Percentiles rank a stretch among this genome's conserved stretches.
phyloP scores from a whole-genome alignment of 1,140 invertebrate genomes.

The Dendroctonus valens region DNA sequence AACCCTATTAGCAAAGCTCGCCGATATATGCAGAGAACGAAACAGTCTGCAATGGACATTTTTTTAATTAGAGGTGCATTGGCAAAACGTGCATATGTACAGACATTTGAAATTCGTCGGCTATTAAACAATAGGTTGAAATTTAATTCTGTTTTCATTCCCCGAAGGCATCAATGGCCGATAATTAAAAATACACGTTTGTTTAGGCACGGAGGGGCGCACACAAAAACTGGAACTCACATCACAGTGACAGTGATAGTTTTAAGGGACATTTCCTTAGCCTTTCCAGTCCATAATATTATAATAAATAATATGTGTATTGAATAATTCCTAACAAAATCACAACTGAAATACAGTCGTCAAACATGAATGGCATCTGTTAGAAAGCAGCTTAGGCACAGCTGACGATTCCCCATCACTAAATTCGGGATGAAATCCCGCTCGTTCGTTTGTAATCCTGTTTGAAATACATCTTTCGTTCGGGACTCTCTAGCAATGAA shows the following conservation, averaged over 20 bases:
- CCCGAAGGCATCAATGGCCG: slow-evolving; percentile 44
- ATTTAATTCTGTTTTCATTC: slow-evolving; percentile 45
- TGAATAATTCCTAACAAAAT: no score
- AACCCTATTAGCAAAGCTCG: slow-evolving; percentile 9
- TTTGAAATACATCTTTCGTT: slow-evolving; percentile 21
- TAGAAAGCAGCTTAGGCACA: slow-evolving; percentile 15
- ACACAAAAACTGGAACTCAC: no score
- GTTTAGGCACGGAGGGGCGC: slow-evolving; percentile 36
- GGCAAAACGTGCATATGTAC: slow-evolving; percentile 35
- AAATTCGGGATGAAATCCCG: slow-evolving; percentile 12
- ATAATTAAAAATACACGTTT: slow-evolving; percentile 48
- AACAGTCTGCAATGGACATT: slow-evolving; percentile 41
- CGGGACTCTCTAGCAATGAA: slow-evolving; percentile 1
- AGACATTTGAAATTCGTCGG: slow-evolving; percentile 42
- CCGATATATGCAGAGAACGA: slow-evolving; percentile 11
- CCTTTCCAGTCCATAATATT: no score
- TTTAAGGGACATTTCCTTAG: no score
- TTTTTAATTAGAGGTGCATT: slow-evolving; percentile 41
- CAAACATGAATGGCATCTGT: background rate
- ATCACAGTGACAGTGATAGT: no score
- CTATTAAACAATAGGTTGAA: slow-evolving; percentile 45
- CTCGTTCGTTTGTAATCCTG: slow-evolving; percentile 16
- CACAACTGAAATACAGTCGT: no score
- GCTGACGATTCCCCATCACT: slow-evolving; percentile 14
- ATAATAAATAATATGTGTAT: no score